Conservation (phyloP, 1,140 invertebrate genomes). For the Rhyzopertha dominica region DNA sequence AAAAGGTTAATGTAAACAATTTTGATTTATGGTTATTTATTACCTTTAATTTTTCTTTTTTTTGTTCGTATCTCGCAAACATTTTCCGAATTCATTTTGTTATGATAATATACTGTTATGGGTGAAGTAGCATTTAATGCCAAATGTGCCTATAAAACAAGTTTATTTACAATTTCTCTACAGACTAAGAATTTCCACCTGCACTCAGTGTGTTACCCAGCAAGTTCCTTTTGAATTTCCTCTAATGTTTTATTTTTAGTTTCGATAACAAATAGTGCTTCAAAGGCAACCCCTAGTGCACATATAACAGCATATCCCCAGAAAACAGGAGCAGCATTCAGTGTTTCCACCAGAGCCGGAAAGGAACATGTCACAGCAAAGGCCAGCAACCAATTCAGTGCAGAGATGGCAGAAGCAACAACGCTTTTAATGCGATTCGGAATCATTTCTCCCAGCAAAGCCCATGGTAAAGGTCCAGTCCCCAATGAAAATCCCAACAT, state of each 20-base stretch:
- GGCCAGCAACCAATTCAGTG: slow-evolving; percentile 63
- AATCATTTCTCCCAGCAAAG: slow-evolving; percentile 61
- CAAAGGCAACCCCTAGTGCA: slow-evolving; percentile 55
- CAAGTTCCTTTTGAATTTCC: slow-evolving; percentile 54
- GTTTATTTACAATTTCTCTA: too few relatives aligned
- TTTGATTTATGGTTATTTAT: too few relatives aligned
- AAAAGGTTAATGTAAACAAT: too few relatives aligned
- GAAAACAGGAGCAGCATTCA: slow-evolving; percentile 56
- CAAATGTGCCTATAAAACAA: too few relatives aligned
- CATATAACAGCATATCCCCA: slow-evolving; percentile 60
- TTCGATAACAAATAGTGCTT: slow-evolving; percentile 65
- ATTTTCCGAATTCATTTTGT: too few relatives aligned
- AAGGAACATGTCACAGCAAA: slow-evolving; percentile 66
- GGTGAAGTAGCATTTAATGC: too few relatives aligned
- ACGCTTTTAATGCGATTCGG: slow-evolving; percentile 60
- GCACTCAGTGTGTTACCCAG: too few relatives aligned
- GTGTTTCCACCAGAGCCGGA: slow-evolving; percentile 49
- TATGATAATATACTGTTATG: too few relatives aligned
- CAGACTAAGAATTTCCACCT: too few relatives aligned
- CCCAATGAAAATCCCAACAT: slow-evolving; percentile 38
- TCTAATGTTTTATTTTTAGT: slow-evolving; percentile 67
- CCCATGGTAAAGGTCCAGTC: slow-evolving; percentile 61
- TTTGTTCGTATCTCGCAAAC: too few relatives aligned
- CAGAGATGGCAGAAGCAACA: slow-evolving; percentile 58
- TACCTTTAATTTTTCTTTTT: too few relatives aligned